Evolutionary conservation across 1,140 invertebrate species (phyloP), one percentile per base, ranked within the genome.

Genomic region (Chironomus striatipennis): DNA sequence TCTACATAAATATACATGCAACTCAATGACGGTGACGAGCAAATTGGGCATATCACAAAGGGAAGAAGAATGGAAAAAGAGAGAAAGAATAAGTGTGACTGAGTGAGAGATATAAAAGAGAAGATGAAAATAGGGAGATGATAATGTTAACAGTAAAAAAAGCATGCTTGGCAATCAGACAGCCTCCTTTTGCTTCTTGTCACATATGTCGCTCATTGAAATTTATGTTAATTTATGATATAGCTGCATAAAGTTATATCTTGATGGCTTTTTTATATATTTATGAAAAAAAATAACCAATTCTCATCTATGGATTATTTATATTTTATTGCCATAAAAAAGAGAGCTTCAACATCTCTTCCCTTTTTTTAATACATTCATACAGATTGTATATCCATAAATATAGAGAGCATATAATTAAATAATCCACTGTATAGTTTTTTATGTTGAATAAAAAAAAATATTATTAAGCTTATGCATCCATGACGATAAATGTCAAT

Each of bases 181-280:
- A 57, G n/a, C 47, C 47, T 57, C 47, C 47, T 57, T 57, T 57
- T 57, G 47, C 47, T n/a, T 57, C 47, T n/a, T 57, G 47, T 57
- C 47, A 57, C 47, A 57, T 57, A 57, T 57, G 47, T 57, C 47
- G 12, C 47, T 57, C 12, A 15, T 57, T 57, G 47, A 57, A 57
- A 57, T 57, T 57, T 57, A 57, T 57, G 47, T 57, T 57, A 57
- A 57, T 57, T 57, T 57, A 57, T 57, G 47, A 57, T 57, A 57
- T 12, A 57, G 47, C 47, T 57, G 47, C 47, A 57, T 57, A 57
- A n/a, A 57, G 47, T 57, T 57, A 10, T 57, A 12, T 34, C 24
- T 34, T 57, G 47, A n/a, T 57, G 12, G 47, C n/a, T 47, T 15
- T 10, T 47, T 57, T 57, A 15, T 57, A 15, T 57, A 15, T 57